These are phyloP conservation scores for Dipodomys stephensi DNA, from an alignment of 2,113 vertebrate species.

Conservation along the genomic window DNA sequence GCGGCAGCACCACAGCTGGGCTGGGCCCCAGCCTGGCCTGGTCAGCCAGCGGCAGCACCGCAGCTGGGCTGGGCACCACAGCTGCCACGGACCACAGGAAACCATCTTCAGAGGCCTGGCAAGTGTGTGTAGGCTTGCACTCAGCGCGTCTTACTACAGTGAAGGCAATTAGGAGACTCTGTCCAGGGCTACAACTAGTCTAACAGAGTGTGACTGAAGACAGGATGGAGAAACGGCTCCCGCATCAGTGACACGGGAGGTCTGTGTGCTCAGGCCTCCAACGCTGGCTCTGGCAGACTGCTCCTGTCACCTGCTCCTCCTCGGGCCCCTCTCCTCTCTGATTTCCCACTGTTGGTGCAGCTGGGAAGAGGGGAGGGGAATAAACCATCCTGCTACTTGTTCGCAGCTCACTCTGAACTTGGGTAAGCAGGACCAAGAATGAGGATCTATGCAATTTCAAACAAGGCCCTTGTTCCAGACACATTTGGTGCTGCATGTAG, in stretches of 20 bases:
- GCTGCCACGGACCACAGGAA: rapidly evolving
- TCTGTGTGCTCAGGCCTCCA: neutral
- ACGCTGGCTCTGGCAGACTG: neutral
- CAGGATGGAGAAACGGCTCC: neutral
- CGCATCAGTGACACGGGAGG: neutral
- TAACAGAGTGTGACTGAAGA: rapidly evolving
- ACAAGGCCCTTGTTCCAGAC: neutral
- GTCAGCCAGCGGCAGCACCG: too few relatives aligned
- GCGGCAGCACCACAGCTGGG: too few relatives aligned
- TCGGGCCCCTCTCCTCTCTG: neutral
- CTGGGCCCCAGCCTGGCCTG: rapidly evolving
- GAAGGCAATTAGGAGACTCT: neutral
- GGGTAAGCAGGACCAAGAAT: neutral
- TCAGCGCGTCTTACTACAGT: rapidly evolving
- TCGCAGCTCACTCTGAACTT: neutral
- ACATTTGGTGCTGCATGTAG: neutral
- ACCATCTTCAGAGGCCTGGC: neutral
- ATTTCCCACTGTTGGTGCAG: rapidly evolving
- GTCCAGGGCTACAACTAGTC: rapidly evolving
- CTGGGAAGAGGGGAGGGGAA: neutral
- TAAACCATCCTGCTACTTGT: neutral
- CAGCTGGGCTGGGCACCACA: neutral
- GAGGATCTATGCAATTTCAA: neutral
- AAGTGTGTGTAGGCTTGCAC: rapidly evolving
- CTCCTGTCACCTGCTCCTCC: too few relatives aligned